phyloP scores from a whole-genome alignment of 2,797 vertebrate species.

The Pipistrellus nathusii region DNA sequence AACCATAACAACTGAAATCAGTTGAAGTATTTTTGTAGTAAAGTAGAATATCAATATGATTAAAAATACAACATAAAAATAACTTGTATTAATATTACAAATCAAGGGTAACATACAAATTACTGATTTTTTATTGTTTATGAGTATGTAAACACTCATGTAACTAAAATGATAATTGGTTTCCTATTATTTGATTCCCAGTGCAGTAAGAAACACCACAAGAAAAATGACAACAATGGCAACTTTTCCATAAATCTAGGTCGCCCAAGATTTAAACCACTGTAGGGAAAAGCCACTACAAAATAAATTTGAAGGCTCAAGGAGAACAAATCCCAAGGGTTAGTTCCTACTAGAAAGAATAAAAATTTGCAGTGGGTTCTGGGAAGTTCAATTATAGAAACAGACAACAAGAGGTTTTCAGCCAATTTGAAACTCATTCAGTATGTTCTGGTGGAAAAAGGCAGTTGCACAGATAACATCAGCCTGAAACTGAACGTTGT shows the following conservation, averaged over 20 bases:
- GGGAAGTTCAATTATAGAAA: slow-evolving; percentile 78
- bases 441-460: slow-evolving; percentile 62
- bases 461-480: slow-evolving; percentile 75
- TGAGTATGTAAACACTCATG: not conserved
- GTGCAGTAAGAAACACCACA: not conserved
- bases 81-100: not conserved
- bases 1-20: not conserved
- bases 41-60: not conserved
- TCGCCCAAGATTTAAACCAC: slow-evolving; percentile 52
- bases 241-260: slow-evolving; percentile 59
- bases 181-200: not conserved
- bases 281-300: not conserved
- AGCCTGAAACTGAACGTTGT: slow-evolving; percentile 59
- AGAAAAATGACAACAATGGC: slow-evolving; percentile 45
- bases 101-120: not conserved
- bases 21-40: not conserved
- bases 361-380: slow-evolving; percentile 59
- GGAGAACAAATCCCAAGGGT: slow-evolving; percentile 68
- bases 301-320: slow-evolving; percentile 67
- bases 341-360: slow-evolving; percentile 42
- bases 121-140: not conserved
- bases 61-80: not conserved
- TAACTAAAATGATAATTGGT: not conserved
- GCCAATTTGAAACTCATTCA: slow-evolving; percentile 76
- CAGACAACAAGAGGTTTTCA: slow-evolving; percentile 74